Evolutionary conservation across 2,888 invertebrate genomes (phyloP).

Genomic region (Sinelater perroti): DNA sequence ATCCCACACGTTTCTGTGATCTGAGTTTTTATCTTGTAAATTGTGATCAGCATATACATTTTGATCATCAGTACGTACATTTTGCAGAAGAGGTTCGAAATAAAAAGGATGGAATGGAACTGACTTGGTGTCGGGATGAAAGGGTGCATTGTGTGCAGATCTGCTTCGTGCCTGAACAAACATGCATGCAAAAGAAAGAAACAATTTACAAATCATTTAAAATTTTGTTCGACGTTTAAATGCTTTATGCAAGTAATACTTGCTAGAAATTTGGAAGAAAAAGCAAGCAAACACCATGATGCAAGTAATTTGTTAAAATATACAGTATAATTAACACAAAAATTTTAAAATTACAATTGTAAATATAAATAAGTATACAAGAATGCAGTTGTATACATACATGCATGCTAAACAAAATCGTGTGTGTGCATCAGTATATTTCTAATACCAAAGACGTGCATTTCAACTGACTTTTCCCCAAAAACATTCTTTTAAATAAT

Average conservation of each 20-base stretch:
- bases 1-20: slow-evolving; percentile 65
- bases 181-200: slow-evolving; percentile 58
- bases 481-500: too few relatives aligned
- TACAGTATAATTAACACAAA: slow-evolving; percentile 4
- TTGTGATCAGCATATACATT: too few relatives aligned
- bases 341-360: neutral
- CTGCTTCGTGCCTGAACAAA: slow-evolving; percentile 53
- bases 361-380: neutral
- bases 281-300: slow-evolving; percentile 12
- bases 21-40: slow-evolving; percentile 30
- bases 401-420: too few relatives aligned
- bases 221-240: too few relatives aligned
- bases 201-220: slow-evolving; percentile 46
- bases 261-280: slow-evolving; percentile 1
- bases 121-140: slow-evolving; percentile 28
- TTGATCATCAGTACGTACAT: neutral
- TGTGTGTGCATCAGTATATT: too few relatives aligned
- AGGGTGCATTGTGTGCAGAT: slow-evolving; percentile 42
- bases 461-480: too few relatives aligned
- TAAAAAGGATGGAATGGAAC: slow-evolving; percentile 13
- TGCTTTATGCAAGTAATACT: slow-evolving; percentile 4
- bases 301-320: neutral
- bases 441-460: too few relatives aligned
- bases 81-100: too few relatives aligned
- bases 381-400: slow-evolving; percentile 10